phyloP scores from a whole-genome alignment of 2,888 invertebrate genomes.

The Dioctria linearis region DNA sequence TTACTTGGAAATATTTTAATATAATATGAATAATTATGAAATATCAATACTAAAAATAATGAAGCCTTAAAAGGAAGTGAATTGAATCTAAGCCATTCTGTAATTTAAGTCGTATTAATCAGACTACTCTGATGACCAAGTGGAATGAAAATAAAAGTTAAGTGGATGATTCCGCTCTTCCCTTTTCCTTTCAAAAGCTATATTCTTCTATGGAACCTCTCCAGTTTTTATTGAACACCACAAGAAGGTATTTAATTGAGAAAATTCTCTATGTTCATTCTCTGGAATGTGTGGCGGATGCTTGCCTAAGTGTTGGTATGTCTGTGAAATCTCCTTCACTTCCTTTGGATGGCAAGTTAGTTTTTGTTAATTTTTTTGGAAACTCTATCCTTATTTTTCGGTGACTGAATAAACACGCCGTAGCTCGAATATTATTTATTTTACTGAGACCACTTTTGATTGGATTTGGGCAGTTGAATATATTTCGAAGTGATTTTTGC shows the following conservation, averaged over 20 bases:
- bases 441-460: conserved; percentile 55
- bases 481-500: conserved; percentile 47
- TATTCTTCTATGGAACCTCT: conserved; percentile 36
- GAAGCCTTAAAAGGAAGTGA: no score
- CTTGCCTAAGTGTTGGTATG: conserved; percentile 49
- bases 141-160: conserved; percentile 41
- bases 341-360: conserved; percentile 6
- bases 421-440: conserved; percentile 56
- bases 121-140: conserved; percentile 17
- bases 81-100: conserved; percentile 17
- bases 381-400: conserved; percentile 42
- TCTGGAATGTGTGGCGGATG: conserved; percentile 48
- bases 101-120: conserved; percentile 40
- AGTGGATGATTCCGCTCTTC: conserved; percentile 44
- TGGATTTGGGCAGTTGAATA: conserved; percentile 56
- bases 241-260: conserved; percentile 54
- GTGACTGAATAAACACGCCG: conserved; percentile 55
- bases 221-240: conserved; percentile 50
- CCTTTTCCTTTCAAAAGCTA: conserved; percentile 6
- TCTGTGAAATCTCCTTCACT: conserved; percentile 42
- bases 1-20: no score
- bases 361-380: conserved; percentile 34
- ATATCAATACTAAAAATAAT: no score
- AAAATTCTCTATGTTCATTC: conserved; percentile 54
- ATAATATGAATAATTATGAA: no score